Conservation (phyloP, 2,888 invertebrate genomes). For the Ornithoptera priamus region DNA sequence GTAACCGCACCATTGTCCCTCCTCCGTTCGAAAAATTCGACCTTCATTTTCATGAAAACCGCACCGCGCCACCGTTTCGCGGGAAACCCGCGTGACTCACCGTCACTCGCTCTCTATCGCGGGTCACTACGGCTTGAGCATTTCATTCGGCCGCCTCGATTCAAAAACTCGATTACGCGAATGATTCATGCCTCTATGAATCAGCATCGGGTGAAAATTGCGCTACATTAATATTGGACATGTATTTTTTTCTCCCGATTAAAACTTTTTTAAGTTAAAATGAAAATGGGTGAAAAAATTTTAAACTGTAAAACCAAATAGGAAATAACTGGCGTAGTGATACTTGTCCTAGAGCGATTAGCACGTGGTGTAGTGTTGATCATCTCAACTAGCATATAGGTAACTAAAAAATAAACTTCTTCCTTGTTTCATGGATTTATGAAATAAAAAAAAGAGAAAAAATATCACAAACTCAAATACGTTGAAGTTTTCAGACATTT, state of each 20-base stretch:
- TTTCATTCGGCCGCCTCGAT: conserved; percentile 74
- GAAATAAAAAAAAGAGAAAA: conserved; percentile 37
- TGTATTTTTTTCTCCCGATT: background rate
- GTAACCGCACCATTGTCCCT: conserved; percentile 1
- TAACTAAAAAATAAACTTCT: no score
- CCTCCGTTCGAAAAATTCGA: conserved; percentile 40
- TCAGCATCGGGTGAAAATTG: conserved; percentile 66
- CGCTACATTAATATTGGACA: conserved; percentile 24
- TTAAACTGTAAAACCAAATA: background rate
- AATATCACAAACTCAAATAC: conserved; percentile 11
- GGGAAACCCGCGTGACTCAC: conserved; percentile 79
- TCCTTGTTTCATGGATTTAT: background rate
- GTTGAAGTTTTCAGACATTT: conserved; percentile 35
- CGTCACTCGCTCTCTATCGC: conserved; percentile 64
- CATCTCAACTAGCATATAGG: no score
- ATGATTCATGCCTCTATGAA: conserved; percentile 75
- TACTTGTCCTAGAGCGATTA: conserved; percentile 9
- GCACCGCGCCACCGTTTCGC: conserved; percentile 61
- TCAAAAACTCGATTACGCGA: conserved; percentile 77
- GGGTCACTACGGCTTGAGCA: conserved; percentile 72
- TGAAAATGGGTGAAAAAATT: background rate
- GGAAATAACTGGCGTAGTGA: conserved; percentile 43
- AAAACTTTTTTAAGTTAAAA: background rate
- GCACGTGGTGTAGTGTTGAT: no score
- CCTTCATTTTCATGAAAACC: conserved; percentile 76